These are phyloP conservation scores for Scaptomyza cyrtandrae DNA, from an alignment of 2,888 invertebrate species.

Conservation along the genomic window DNA sequence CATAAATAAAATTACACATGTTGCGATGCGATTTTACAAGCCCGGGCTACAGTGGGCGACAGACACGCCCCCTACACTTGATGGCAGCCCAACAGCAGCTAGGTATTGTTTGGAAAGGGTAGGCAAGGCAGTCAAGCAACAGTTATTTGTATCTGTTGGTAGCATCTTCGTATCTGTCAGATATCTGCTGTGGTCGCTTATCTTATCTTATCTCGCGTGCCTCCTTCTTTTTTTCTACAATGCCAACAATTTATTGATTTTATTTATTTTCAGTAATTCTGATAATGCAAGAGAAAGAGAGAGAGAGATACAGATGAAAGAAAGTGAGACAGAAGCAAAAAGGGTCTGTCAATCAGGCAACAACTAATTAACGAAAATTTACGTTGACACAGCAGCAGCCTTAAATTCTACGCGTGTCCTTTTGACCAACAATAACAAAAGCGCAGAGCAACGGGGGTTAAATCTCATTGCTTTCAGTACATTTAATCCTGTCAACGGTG, in stretches of 20 bases:
- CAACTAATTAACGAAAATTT: slow-evolving; percentile 63
- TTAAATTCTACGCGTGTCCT: slow-evolving; percentile 37
- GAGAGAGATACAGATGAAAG: not conserved
- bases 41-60: slow-evolving; percentile 36
- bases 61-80: slow-evolving; percentile 22
- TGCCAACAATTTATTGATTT: slow-evolving; percentile 53
- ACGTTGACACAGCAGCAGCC: slow-evolving; percentile 40
- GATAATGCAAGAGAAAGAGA: slow-evolving; percentile 35
- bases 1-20: slow-evolving; percentile 62
- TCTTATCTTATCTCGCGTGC: slow-evolving; percentile 60
- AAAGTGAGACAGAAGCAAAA: slow-evolving; percentile 9
- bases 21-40: slow-evolving; percentile 54
- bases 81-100: slow-evolving; percentile 19
- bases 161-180: slow-evolving; percentile 41
- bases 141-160: slow-evolving; percentile 37
- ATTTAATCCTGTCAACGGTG: slow-evolving; percentile 57
- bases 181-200: slow-evolving; percentile 29
- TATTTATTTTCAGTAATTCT: slow-evolving; percentile 28
- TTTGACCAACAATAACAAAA: slow-evolving; percentile 4
- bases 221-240: slow-evolving; percentile 18
- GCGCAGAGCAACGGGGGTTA: not conserved
- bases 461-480: slow-evolving; percentile 36
- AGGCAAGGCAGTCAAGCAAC: slow-evolving; percentile 27
- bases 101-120: not conserved
- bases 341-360: slow-evolving; percentile 57